These are phyloP conservation scores for Coccyzus lansbergi DNA, from an alignment of 2,797 vertebrate species.

Conservation along the genomic window DNA sequence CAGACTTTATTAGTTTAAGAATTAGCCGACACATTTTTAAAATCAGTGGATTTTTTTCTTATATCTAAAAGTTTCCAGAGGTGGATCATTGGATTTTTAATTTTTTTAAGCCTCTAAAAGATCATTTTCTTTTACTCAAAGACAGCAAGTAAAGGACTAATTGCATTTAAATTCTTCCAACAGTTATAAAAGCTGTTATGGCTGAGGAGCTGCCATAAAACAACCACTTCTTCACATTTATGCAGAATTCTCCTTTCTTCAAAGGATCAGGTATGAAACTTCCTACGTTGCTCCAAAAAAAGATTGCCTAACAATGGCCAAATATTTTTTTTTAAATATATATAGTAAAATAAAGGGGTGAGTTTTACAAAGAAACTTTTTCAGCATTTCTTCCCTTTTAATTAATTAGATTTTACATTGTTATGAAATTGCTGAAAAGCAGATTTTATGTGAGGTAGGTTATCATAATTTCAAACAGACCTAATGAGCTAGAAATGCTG, in stretches of 20 bases:
- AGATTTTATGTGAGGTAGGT: not conserved
- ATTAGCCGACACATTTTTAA: not conserved
- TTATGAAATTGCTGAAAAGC: not conserved
- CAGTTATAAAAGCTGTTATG: conserved; percentile 65
- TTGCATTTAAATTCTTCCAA: conserved; percentile 65
- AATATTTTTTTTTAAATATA: conserved; percentile 2
- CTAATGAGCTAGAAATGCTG: not conserved
- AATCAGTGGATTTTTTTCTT: not conserved
- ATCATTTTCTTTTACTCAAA: not conserved
- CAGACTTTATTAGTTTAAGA: not conserved
- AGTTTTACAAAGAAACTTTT: not conserved
- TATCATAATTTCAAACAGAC: not conserved
- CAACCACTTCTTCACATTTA: conserved; percentile 55
- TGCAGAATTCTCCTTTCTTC: conserved; percentile 66
- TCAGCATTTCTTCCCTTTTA: not conserved
- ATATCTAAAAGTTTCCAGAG: not conserved
- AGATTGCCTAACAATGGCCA: not conserved
- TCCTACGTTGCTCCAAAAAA: conserved; percentile 45
- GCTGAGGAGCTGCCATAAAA: conserved; percentile 64
- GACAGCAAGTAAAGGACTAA: conserved; percentile 44
- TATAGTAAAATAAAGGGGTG: not conserved
- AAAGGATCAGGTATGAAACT: conserved; percentile 63
- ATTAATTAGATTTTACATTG: not conserved
- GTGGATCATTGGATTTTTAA: not conserved
- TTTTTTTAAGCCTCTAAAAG: not conserved